Base-by-base conservation (phyloP, 2,888 invertebrate species). In the Isoperla grammatica region DNA sequence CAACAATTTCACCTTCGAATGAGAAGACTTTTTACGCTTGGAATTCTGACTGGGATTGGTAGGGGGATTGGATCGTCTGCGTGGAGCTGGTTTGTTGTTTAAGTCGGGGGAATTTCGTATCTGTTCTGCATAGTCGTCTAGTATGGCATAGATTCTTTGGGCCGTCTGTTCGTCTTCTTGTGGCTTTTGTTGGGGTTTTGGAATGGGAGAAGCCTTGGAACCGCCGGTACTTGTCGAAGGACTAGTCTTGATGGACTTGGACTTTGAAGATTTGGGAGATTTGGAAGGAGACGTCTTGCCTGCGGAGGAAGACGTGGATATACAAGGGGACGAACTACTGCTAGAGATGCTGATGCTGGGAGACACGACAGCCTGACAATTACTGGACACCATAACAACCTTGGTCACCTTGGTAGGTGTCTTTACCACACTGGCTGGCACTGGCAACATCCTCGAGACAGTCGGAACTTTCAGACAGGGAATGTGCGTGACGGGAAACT, bases 161-260 rank as follows among this genome's bases (percentile, higher is more conserved):
- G 88, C 87, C 0, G 89, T 89, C 70, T 88, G 87, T 69, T 88
- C 88, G 68, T 89, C 89, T 75, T 89, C 89, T 65, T 87, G 82
- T 1, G 88, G 87, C 71, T 89, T 89, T 66, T 87, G 87, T 61
- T 63, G 81, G 79, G 2, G 81, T 70, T 83, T 82, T 4, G 86
- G 83, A 29, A 86, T 79, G 2, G 84, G 81, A 35, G 84, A 82
- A 1, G 85, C 74, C 73, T 86, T 85, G 19, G 85, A 75, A 2
- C 23, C 49, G 4, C 22, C 42, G 29, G 29, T 76, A 63, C 78
- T 81, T 1, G 81, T 80, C 2, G 80, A 76, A 65, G 78, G 78
- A 0, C 81, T 77, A 17, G 76, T 75, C 63, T 84, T 81, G 56
- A 84, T 80, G 0, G 82, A 79, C 69, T 81, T 81, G 0, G 78